Evolutionary conservation across 2,888 invertebrate genomes (phyloP).

Genomic region (Phrixothrix hirtus): DNA sequence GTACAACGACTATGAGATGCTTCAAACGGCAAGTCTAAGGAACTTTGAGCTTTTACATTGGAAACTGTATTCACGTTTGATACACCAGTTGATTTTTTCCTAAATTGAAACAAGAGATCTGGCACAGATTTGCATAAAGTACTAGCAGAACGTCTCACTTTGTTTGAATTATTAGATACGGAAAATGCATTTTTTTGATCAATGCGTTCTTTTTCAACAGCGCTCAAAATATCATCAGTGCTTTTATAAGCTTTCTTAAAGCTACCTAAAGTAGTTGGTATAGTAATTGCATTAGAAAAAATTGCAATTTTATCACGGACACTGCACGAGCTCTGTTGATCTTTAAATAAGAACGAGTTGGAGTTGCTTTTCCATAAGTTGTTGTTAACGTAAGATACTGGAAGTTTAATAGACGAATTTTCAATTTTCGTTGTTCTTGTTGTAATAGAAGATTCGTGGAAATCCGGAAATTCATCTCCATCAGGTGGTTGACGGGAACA

Average conservation of each 20-base stretch:
- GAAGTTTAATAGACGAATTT: conserved; percentile 1
- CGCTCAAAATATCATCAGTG: conserved; percentile 24
- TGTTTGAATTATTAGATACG: neutral
- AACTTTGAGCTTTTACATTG: conserved; percentile 11
- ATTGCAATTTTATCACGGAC: conserved; percentile 86
- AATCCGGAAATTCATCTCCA: conserved; percentile 80
- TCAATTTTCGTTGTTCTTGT: conserved; percentile 4
- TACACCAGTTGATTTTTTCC: too few species aligned
- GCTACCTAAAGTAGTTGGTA: conserved; percentile 45
- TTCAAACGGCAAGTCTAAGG: conserved; percentile 15
- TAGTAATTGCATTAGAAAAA: conserved; percentile 67
- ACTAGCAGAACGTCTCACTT: conserved; percentile 15
- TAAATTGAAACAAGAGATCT: neutral
- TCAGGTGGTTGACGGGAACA: conserved; percentile 79
- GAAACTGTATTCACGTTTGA: neutral
- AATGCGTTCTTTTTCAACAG: conserved; percentile 1
- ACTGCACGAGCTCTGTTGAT: conserved; percentile 78
- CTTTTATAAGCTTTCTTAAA: conserved; percentile 28
- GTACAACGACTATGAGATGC: neutral
- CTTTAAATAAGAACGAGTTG: conserved; percentile 63
- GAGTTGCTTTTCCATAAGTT: conserved; percentile 26
- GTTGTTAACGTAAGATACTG: conserved; percentile 6
- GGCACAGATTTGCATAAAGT: conserved; percentile 1
- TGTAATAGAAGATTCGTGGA: conserved; percentile 59
- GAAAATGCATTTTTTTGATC: neutral